Evolutionary conservation across 64 coral and sea anemone species (phyloP), one percentile per base, ranked within the genome.

Genomic region (Hydrozoanthus tunicans): DNA sequence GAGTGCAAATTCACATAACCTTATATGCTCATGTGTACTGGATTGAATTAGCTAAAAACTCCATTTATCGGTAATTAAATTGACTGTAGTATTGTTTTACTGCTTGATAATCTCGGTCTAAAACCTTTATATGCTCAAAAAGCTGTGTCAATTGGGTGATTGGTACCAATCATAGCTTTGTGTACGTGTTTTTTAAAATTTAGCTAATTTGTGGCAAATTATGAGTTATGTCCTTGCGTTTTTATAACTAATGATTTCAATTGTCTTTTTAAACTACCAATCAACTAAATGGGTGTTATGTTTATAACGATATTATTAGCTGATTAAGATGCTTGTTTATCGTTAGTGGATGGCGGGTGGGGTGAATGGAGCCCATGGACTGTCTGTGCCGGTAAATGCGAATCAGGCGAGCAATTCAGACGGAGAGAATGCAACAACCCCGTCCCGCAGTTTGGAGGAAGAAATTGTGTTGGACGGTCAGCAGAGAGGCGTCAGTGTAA

Each of bases 271-370:
- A 79, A 43, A 43, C 32, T 52, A 79, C 55, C 77, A 80, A 59
- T 58, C 78, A 23, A 54, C 13, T 57, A 57, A 77, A 77, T 24
- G 51, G 77, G 57, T 55, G 51, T 51, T 58, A 61, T 59, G 74
- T 59, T 10, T 12, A 5, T 0, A 59, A n/a, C 14, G 60, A 73
- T 17, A 74, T 59, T 12, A 81, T 81, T 54, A 51, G 77, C 13
- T 81, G 15, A 26, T 24, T 73, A 20, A 25, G 12, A 59, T 51
- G n/a, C 32, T n/a, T 2, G 64, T 79, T 85, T 80, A 58, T n/a
- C 32, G 73, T 4, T 58, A 90, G 92, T 93, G 5, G 92, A 93
- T 54, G 86, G 92, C 0, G 61, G 82, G 0, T 93, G 92, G 92
- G 56, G 76, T 54, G 85, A 90, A 17, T 93, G 92, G 92, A 51